A percentile compares a stretch with the other conserved stretches of the same genome.
Conservation (phyloP, 2,888 invertebrate genomes). For the Alcis repandata region DNA sequence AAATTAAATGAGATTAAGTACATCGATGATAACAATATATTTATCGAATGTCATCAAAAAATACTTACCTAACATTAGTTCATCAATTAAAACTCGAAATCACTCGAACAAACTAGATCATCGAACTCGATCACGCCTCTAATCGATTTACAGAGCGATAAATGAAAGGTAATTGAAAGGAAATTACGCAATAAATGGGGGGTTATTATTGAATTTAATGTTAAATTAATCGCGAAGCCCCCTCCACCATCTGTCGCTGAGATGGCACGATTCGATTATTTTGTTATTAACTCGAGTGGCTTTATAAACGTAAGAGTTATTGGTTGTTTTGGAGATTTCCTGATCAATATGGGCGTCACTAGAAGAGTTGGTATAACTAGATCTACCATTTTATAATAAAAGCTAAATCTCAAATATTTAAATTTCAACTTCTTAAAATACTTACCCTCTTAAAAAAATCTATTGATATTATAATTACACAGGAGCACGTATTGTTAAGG, state of each 20-base stretch:
- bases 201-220: slow-evolving; percentile 86
- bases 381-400: no score
- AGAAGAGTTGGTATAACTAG: no score
- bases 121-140: slow-evolving; percentile 53
- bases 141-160: slow-evolving; percentile 82
- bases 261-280: slow-evolving; percentile 61
- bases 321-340: slow-evolving; percentile 23
- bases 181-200: slow-evolving; percentile 86
- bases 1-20: neutral
- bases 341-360: no score
- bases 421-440: no score
- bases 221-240: slow-evolving; percentile 82
- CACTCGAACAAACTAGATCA: slow-evolving; percentile 34
- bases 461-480: no score
- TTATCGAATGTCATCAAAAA: neutral
- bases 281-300: slow-evolving; percentile 59
- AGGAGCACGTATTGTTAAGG: no score
- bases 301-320: slow-evolving; percentile 46
- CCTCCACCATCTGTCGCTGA: slow-evolving; percentile 79
- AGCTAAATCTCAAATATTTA: no score
- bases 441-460: no score
- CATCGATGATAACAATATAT: neutral
- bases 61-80: neutral
- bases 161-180: slow-evolving; percentile 85
- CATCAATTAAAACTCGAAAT: slow-evolving; percentile 18